Evolutionary conservation across 2,113 vertebrate genomes (phyloP), one percentile per base, ranked within the genome.

Genomic region (Callospermophilus lateralis): DNA sequence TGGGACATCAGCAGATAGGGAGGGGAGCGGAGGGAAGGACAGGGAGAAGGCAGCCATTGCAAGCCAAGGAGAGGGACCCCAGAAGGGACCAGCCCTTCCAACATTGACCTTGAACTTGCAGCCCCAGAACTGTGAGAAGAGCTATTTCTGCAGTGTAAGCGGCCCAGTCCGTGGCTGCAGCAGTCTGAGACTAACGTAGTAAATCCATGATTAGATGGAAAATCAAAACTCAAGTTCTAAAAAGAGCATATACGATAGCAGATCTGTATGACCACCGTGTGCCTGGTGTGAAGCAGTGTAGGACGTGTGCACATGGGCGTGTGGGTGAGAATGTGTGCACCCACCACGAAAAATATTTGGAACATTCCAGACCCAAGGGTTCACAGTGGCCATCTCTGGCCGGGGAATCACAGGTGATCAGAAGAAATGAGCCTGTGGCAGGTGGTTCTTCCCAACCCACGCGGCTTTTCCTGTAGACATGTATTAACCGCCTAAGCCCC

Each of bases 321-420:
- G 2, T 26, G 55, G 67, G 45, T 32, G 2, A 58, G 37, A 63
- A 3, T 4, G 9, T 0, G 0, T 8, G 5, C 20, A 2, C 6
- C 28, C 45, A n/a, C 28, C 3, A 24, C 42, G 63, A 55, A 65
- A 83, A 42, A 37, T 15, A 17, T 26, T 3, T 42, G 6, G 53
- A 20, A 42, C 12, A 11, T n/a, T 9, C 28, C 11, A 77, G 12
- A 70, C 28, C 34, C 28, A 73, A 34, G 32, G 2, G 32, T 16
- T 28, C 63, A 24, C 45, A 4, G 28, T 0, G 17, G 79, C 67
- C 32, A 1, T 51, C 39, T 72, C 45, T 9, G 45, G 70, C 53
- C 3, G 8, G 32, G 16, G 3, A 2, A 8, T 6, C 10, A 7
- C 9, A 24, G 45, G 34, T 3, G 11, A n/a, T 3, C n/a, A 9